Evolutionary conservation across 92 coral and sea anemone species (phyloP), one percentile per base, ranked within the genome.

Genomic region (Paragorgia papillata): DNA sequence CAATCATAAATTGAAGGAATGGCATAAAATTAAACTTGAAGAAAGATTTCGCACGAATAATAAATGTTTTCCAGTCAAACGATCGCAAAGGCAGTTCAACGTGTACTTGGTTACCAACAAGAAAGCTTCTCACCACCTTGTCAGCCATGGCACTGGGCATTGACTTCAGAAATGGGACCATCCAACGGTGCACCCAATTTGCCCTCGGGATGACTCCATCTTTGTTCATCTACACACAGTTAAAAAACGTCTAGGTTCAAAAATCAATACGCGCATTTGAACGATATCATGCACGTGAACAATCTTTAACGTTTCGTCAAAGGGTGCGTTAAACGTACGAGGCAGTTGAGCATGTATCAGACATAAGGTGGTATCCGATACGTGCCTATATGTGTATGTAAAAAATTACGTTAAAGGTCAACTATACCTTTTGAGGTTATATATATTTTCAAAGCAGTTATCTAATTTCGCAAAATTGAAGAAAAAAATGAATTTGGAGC

Each of bases 21-120:
- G 54, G 75, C 75, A 43, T 44, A 20, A 68, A 68, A 29, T 68
- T 68, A 2, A 37, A 27, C 29, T 68, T 68, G 40, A 68, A 68
- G 37, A 68, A 68, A 4, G 35, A 3, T 59, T 68, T 68, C 8
- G 75, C 58, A 7, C 25, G 7, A 13, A 18, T 13, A 31, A 68
- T 68, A 68, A 68, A 48, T 13, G 8, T 8, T 22, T 8, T 37
- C 75, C 75, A 68, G 48, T 68, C 18, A 41, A 68, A 68, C n/a
- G 17, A 13, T 1, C 13, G 17, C 17, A 68, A 26, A 0, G 75
- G 75, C 2, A 48, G 33, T 2, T 14, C 28, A 6, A 64, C 46
- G 17, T 1, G 24, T 3, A 37, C 53, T 20, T 19, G 25, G 15
- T 64, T 33, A 40, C 22, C 18, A 3, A 6, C 71, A 1, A 18